phyloP scores from a whole-genome alignment of 2,113 vertebrate species.

The Cathartes aura region DNA sequence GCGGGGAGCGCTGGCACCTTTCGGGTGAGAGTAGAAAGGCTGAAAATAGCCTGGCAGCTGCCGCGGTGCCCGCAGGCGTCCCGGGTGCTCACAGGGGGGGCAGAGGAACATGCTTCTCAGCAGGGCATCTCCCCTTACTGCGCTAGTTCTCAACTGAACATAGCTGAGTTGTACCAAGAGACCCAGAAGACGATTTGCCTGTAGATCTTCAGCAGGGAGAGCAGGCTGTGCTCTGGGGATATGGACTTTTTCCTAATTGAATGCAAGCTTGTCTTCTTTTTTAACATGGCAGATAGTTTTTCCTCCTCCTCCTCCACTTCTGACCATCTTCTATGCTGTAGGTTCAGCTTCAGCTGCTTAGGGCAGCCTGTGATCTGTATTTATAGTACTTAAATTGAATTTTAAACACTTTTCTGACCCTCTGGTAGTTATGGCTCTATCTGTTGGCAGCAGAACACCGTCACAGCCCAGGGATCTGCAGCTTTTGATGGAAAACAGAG shows the following conservation, averaged over 20 bases:
- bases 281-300: neutral
- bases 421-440: neutral
- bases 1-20: neutral
- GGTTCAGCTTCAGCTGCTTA: neutral
- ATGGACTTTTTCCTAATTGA: neutral
- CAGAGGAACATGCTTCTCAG: neutral
- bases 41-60: neutral
- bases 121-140: neutral
- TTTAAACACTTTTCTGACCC: neutral
- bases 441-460: neutral
- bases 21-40: neutral
- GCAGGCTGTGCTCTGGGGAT: neutral
- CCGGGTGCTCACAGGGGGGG: neutral
- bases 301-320: neutral
- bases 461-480: neutral
- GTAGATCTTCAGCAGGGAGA: neutral
- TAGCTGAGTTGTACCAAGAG: neutral
- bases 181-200: neutral
- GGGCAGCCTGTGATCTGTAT: neutral
- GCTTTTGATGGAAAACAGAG: neutral
- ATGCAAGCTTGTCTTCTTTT: neutral
- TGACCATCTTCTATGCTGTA: neutral
- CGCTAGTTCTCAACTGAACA: neutral
- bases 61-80: neutral
- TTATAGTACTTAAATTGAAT: neutral